These are phyloP conservation scores for Eueides isabella DNA, from an alignment of 1,140 invertebrate genomes.

Conservation along the genomic window DNA sequence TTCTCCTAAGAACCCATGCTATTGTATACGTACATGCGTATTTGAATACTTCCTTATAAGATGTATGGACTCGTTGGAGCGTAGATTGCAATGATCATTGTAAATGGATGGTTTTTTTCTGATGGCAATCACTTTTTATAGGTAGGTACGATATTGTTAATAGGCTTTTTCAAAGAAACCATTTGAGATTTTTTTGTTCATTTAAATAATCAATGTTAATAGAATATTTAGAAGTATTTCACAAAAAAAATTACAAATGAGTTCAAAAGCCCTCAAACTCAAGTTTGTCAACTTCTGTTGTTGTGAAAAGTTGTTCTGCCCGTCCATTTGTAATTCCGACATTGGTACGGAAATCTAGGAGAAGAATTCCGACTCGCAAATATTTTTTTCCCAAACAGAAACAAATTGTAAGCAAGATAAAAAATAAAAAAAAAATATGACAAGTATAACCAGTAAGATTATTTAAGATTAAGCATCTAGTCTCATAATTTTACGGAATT, in stretches of 20 bases:
- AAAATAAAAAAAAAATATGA: background rate
- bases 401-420: background rate
- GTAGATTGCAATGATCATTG: slow-evolving; percentile 6
- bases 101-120: slow-evolving; percentile 9
- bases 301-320: no score
- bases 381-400: background rate
- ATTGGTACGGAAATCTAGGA: no score
- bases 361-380: no score
- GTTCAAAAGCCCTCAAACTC: no score
- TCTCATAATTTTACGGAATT: background rate
- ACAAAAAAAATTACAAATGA: no score
- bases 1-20: slow-evolving; percentile 16
- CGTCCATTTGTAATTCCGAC: no score
- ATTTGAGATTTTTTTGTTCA: no score
- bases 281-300: no score
- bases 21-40: slow-evolving; percentile 8
- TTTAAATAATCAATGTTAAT: no score
- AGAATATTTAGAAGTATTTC: no score
- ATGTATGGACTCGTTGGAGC: slow-evolving; percentile 1
- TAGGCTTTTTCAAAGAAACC: no score
- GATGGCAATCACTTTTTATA: background rate
- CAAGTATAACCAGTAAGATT: background rate
- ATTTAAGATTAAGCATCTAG: slow-evolving; percentile 7
- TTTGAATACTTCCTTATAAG: slow-evolving; percentile 23
- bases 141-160: background rate